These are phyloP conservation scores for Steinernema carpocapsae DNA, from an alignment of 2,888 invertebrate genomes.

Conservation along the genomic window DNA sequence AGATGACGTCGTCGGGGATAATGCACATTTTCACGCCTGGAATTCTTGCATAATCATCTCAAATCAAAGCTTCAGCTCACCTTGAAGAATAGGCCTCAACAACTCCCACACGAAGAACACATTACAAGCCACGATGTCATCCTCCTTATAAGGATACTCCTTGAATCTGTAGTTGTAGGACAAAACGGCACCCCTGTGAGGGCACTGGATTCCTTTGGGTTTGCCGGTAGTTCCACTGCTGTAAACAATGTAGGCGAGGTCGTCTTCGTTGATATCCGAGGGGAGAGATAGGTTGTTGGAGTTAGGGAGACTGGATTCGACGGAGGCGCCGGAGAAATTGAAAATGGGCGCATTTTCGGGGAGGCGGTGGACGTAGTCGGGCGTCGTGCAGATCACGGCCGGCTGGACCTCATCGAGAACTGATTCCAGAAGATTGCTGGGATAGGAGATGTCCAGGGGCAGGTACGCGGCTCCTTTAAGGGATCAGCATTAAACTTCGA, in stretches of 20 bases:
- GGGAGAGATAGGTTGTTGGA: constrained; percentile 32
- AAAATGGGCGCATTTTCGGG: background rate
- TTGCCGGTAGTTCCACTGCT: constrained; percentile 71
- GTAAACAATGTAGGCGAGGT: constrained; percentile 71
- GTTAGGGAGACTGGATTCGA: background rate
- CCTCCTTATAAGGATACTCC: constrained; percentile 67
- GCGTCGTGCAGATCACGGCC: constrained; percentile 64
- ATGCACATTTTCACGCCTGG: constrained; percentile 70
- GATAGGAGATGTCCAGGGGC: constrained; percentile 70
- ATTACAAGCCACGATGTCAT: constrained; percentile 70
- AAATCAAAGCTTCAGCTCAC: constrained; percentile 46
- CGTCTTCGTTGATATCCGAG: constrained; percentile 56
- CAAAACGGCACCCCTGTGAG: constrained; percentile 71
- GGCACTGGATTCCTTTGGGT: constrained; percentile 70
- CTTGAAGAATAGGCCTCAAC: constrained; percentile 70
- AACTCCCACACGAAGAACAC: constrained; percentile 72
- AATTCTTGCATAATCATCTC: constrained; percentile 32
- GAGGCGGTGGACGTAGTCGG: constrained; percentile 41
- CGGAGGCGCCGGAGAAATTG: background rate
- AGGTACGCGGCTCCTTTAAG: constrained; percentile 70
- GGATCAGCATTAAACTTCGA: background rate
- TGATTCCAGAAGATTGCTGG: constrained; percentile 68
- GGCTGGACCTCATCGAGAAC: constrained; percentile 70
- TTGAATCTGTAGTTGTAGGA: constrained; percentile 70
- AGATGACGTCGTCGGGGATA: constrained; percentile 70